Percentiles rank a stretch among this genome's conserved stretches.
Conservation (phyloP, 2,797 vertebrate genomes). For the Rhodeus uyekii region DNA sequence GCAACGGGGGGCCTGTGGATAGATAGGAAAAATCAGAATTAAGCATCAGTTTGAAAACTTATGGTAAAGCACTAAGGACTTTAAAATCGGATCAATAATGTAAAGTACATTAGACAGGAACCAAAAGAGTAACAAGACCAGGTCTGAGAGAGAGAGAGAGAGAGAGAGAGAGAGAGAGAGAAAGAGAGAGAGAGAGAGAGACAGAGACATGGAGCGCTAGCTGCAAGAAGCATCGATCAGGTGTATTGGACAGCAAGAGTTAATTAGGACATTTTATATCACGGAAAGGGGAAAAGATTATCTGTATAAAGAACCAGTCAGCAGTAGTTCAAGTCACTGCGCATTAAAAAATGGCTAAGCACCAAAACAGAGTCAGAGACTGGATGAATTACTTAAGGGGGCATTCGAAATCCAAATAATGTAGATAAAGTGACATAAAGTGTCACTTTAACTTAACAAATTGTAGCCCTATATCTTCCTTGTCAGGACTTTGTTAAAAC, state of each 20-base stretch:
- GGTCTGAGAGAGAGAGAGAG: neutral
- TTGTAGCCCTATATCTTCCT: neutral
- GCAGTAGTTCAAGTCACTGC: slow-evolving; percentile 17
- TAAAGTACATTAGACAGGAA: neutral
- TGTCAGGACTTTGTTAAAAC: neutral
- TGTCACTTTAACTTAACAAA: neutral
- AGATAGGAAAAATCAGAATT: neutral
- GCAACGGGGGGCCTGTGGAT: slow-evolving; percentile 86
- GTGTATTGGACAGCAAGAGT: slow-evolving; percentile 19
- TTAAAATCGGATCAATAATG: slow-evolving; percentile 24
- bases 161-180: neutral
- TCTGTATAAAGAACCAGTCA: slow-evolving; percentile 8
- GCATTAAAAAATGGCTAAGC: neutral
- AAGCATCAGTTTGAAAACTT: neutral
- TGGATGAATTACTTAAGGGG: neutral
- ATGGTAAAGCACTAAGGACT: neutral
- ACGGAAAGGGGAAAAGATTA: slow-evolving; percentile 1
- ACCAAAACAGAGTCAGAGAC: neutral
- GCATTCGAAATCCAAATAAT: neutral
- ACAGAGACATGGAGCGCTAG: neutral
- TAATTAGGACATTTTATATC: slow-evolving; percentile 21
- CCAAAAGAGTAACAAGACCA: neutral
- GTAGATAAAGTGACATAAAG: neutral
- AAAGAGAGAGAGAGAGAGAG: neutral
- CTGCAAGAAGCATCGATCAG: neutral